Evolutionary conservation across 2,113 vertebrate species (phyloP).

Genomic region (Piaya cayana): DNA sequence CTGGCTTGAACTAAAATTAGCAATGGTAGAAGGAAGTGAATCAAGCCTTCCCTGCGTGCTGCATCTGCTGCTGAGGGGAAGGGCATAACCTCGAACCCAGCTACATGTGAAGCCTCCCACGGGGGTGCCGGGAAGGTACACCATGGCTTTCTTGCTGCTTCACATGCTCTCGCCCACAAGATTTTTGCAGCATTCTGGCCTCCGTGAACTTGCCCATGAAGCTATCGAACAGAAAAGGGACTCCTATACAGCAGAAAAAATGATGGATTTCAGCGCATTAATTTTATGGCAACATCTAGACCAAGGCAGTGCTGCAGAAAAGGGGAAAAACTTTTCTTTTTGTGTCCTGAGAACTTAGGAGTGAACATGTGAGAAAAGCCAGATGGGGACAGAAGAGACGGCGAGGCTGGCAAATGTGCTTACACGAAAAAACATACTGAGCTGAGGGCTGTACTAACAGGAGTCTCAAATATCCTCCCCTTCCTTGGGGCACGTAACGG

Average conservation of each 20-base stretch:
- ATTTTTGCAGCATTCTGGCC: background rate
- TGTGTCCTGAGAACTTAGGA: accelerated
- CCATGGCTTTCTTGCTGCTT: background rate
- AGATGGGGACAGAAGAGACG: background rate
- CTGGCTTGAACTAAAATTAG: background rate
- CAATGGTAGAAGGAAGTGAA: background rate
- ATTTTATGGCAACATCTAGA: background rate
- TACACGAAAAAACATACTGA: accelerated
- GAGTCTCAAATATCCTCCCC: background rate
- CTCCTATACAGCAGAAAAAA: background rate
- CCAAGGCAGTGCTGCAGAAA: background rate
- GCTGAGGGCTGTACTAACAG: background rate
- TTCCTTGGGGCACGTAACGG: background rate
- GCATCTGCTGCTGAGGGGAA: conserved; percentile 33
- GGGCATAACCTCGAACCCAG: background rate
- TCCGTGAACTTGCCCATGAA: background rate
- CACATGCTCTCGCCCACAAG: background rate
- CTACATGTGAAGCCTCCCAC: background rate
- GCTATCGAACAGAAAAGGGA: background rate
- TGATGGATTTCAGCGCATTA: background rate
- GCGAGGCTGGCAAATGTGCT: background rate
- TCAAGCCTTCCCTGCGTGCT: background rate
- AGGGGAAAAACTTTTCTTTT: background rate
- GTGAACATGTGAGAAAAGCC: background rate
- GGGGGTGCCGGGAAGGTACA: background rate